phyloP scores from a whole-genome alignment of 2,113 vertebrate species.

The Hymenochirus boettgeri region DNA sequence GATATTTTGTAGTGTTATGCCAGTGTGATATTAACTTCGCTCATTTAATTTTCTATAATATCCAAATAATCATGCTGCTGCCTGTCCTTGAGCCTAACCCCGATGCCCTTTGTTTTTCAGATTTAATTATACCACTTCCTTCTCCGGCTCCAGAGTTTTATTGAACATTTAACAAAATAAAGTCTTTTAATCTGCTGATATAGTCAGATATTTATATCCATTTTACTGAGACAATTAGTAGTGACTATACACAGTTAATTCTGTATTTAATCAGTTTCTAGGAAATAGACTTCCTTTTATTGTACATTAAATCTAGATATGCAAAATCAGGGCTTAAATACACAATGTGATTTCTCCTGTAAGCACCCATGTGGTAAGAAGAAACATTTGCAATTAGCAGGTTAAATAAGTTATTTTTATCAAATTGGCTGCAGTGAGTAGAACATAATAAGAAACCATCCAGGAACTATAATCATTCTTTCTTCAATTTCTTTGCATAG shows the following conservation, averaged over 20 bases:
- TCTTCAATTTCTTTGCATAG: slow-evolving; percentile 15
- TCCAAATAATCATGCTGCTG: too few relatives aligned
- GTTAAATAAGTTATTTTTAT: slow-evolving; percentile 34
- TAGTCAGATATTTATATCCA: not conserved
- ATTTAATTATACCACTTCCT: too few relatives aligned
- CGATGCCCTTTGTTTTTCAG: too few relatives aligned
- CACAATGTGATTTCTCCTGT: slow-evolving; percentile 20
- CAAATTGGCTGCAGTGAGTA: slow-evolving; percentile 2
- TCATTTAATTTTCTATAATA: too few relatives aligned
- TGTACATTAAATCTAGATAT: slow-evolving; percentile 8
- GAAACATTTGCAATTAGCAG: slow-evolving; percentile 26
- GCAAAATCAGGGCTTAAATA: not conserved
- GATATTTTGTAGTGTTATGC: too few relatives aligned
- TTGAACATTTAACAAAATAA: too few relatives aligned
- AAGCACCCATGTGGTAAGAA: slow-evolving; percentile 1
- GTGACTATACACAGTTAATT: not conserved
- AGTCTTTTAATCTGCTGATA: too few relatives aligned
- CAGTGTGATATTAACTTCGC: too few relatives aligned
- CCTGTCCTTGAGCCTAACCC: too few relatives aligned
- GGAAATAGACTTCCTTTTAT: not conserved
- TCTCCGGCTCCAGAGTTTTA: too few relatives aligned
- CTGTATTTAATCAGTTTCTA: not conserved
- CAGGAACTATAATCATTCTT: slow-evolving; percentile 13
- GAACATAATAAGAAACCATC: slow-evolving; percentile 16
- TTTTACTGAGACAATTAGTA: not conserved